phyloP scores from a whole-genome alignment of 2,888 invertebrate species.

The Amblyteles armatorius region DNA sequence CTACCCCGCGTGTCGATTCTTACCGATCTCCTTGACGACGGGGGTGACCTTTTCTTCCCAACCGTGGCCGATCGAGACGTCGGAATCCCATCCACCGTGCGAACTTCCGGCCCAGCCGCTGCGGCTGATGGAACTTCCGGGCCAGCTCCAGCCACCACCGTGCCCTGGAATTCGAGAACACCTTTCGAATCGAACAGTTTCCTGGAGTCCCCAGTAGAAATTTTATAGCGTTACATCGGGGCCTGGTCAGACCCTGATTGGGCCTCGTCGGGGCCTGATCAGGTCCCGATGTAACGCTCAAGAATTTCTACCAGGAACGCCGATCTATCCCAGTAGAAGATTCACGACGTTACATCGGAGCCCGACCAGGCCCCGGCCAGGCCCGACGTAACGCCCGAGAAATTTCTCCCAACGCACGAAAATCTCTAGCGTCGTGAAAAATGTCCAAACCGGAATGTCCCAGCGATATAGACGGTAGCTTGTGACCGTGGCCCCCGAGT shows the following conservation, averaged over 20 bases:
- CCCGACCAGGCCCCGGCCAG: too few species aligned
- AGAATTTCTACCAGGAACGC: too few species aligned
- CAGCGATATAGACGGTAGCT: constrained; percentile 70
- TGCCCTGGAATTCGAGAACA: constrained; percentile 39
- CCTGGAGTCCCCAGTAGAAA: too few species aligned
- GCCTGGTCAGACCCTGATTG: too few species aligned
- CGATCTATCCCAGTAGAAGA: too few species aligned
- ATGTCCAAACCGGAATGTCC: constrained; percentile 67
- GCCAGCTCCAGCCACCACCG: constrained; percentile 53
- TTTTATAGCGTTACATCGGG: too few species aligned
- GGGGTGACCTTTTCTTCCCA: constrained; percentile 84
- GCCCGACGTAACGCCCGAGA: too few species aligned
- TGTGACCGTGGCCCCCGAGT: constrained; percentile 61
- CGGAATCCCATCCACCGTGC: constrained; percentile 58
- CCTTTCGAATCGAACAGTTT: background rate
- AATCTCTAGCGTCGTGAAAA: background rate
- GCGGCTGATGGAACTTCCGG: too few species aligned
- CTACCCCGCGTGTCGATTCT: constrained; percentile 14
- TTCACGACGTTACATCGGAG: too few species aligned
- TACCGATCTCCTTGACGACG: constrained; percentile 88
- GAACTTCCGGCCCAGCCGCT: too few species aligned
- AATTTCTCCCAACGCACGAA: background rate
- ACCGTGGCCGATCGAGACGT: constrained; percentile 71
- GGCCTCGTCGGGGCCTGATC: too few species aligned
- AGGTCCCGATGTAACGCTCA: too few species aligned